Conservation (phyloP, 2,113 vertebrate genomes). For the Craseonycteris thonglongyai region DNA sequence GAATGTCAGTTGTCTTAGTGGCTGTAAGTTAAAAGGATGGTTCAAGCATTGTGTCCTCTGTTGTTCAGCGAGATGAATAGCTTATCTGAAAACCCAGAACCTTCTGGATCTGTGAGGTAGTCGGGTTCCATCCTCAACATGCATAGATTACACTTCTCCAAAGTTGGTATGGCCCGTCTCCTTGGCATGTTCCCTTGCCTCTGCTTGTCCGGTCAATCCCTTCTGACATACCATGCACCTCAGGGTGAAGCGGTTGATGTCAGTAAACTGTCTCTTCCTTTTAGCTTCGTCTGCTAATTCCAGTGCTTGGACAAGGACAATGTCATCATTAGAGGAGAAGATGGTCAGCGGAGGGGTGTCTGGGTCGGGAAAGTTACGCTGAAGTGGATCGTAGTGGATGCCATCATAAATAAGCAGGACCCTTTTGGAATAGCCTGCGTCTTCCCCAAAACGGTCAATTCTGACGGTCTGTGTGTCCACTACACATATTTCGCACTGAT, state of each 20-base stretch:
- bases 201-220: conserved; percentile 93
- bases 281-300: conserved; percentile 96
- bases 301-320: conserved; percentile 92
- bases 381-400: conserved; percentile 96
- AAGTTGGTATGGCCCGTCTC: conserved; percentile 97
- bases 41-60: conserved; percentile 73
- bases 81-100: conserved; percentile 77
- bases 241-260: conserved; percentile 91
- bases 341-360: conserved; percentile 92
- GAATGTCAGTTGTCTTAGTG: conserved; percentile 63
- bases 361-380: conserved; percentile 82
- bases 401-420: conserved; percentile 97
- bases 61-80: conserved; percentile 71
- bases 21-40: conserved; percentile 62
- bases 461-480: conserved; percentile 97
- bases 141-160: conserved; percentile 89
- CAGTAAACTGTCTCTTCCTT: conserved; percentile 94
- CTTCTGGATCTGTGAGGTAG: conserved; percentile 87
- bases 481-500: conserved; percentile 97
- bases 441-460: conserved; percentile 96
- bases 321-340: conserved; percentile 90
- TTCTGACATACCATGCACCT: conserved; percentile 97
- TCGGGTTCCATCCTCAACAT: conserved; percentile 72
- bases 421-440: conserved; percentile 90
- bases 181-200: conserved; percentile 95